These are phyloP conservation scores for Edolisoma coerulescens DNA, from an alignment of 2,113 vertebrate species.

Conservation along the genomic window DNA sequence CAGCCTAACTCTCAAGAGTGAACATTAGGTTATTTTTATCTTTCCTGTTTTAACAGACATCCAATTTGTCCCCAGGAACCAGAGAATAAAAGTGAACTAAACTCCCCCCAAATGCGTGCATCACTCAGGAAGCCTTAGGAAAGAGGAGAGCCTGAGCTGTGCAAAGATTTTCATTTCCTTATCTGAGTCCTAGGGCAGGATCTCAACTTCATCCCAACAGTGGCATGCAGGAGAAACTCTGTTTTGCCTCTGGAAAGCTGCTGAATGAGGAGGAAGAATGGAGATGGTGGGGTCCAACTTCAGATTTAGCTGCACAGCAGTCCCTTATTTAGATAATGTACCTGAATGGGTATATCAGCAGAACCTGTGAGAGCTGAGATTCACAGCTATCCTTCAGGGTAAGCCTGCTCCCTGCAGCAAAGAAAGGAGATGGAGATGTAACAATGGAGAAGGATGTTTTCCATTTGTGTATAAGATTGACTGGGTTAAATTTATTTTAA, in stretches of 20 bases:
- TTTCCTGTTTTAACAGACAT: background rate
- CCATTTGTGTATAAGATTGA: background rate
- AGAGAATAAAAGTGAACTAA: background rate
- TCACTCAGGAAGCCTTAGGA: background rate
- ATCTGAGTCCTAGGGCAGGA: background rate
- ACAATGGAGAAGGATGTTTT: background rate
- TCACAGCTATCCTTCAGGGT: background rate
- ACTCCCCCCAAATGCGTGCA: accelerated
- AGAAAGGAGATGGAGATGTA: background rate
- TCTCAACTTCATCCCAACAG: background rate
- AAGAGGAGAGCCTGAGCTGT: background rate
- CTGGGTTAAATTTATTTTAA: background rate
- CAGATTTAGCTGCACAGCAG: background rate
- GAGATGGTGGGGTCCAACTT: background rate
- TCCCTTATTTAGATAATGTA: background rate
- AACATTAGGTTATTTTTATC: background rate
- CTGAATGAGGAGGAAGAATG: background rate
- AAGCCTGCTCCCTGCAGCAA: background rate
- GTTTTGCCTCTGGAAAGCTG: background rate
- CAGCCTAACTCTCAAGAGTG: background rate
- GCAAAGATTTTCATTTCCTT: background rate
- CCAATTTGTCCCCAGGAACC: background rate
- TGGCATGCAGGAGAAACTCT: background rate
- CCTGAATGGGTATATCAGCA: background rate
- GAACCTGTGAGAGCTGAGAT: accelerated